phyloP scores from a whole-genome alignment of 1,140 invertebrate species.

The Heterodera schachtii region DNA sequence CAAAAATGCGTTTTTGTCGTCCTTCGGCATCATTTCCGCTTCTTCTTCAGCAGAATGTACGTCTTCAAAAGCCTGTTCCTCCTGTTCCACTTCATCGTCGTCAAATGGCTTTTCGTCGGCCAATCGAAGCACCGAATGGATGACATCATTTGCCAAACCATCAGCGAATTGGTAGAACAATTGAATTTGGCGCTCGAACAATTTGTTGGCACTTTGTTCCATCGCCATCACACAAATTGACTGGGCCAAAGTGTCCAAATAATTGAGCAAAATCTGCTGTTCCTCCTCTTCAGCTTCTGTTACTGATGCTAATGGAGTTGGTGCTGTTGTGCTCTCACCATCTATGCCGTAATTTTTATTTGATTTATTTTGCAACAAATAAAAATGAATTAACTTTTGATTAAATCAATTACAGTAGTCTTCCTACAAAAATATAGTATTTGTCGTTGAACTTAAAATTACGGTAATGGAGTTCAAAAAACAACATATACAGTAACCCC shows the following conservation, averaged over 20 bases:
- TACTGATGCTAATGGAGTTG: background rate
- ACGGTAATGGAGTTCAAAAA: too few species aligned
- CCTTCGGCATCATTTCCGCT: background rate
- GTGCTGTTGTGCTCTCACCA: background rate
- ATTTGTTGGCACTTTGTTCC: slow-evolving; percentile 16
- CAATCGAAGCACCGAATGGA: background rate
- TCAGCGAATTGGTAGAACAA: background rate
- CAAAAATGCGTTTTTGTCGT: background rate
- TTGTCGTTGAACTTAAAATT: too few species aligned
- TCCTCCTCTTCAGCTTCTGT: background rate
- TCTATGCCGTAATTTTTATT: background rate
- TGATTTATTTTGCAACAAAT: background rate
- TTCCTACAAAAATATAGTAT: too few species aligned
- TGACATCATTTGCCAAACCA: background rate
- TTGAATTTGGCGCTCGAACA: background rate
- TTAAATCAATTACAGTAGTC: too few species aligned
- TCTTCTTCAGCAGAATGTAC: slow-evolving; percentile 14
- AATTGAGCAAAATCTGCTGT: slow-evolving; percentile 5
- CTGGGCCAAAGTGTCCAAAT: slow-evolving; percentile 21
- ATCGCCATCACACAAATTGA: slow-evolving; percentile 32
- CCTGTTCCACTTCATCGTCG: background rate
- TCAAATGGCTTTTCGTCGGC: background rate
- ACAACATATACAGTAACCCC: too few species aligned
- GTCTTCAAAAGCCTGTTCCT: background rate
- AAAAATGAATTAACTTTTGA: background rate